These are phyloP conservation scores for Malthinus seriepunctatus DNA, from an alignment of 2,888 invertebrate genomes.

Conservation along the genomic window DNA sequence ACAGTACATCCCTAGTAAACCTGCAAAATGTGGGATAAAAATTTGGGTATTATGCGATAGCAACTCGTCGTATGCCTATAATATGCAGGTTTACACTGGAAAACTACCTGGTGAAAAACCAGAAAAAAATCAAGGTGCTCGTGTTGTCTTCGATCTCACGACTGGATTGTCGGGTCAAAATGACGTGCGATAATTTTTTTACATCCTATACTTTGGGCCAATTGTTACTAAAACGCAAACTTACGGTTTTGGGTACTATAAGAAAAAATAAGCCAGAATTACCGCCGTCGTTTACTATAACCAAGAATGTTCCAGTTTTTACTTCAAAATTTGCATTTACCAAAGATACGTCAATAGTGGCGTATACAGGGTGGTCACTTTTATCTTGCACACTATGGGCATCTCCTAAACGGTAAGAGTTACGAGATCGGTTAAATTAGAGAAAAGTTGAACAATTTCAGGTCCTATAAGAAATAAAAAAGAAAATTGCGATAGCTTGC, in stretches of 20 bases:
- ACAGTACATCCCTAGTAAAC: conserved; percentile 19
- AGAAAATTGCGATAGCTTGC: too few relatives aligned
- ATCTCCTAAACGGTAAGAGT: too few relatives aligned
- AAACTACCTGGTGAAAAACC: conserved; percentile 31
- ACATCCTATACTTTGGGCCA: conserved; percentile 31
- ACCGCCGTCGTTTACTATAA: too few relatives aligned
- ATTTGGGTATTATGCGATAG: conserved; percentile 9
- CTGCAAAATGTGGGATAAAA: conserved; percentile 20
- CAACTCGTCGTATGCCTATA: conserved; percentile 11
- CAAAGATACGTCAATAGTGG: not conserved
- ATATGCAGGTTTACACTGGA: conserved; percentile 30
- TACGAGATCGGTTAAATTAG: too few relatives aligned
- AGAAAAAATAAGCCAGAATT: conserved; percentile 31
- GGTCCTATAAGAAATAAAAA: too few relatives aligned
- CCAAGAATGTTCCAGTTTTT: not conserved
- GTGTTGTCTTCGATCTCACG: conserved; percentile 42
- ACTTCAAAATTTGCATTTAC: conserved; percentile 16
- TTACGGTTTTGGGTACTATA: conserved; percentile 33
- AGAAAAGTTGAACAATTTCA: too few relatives aligned
- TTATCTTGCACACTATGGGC: too few relatives aligned
- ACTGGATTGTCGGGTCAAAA: too few relatives aligned
- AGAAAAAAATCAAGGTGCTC: conserved; percentile 36
- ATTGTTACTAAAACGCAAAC: conserved; percentile 29
- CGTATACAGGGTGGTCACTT: too few relatives aligned
- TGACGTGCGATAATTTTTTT: conserved; percentile 34